Evolutionary conservation across 2,113 vertebrate species (phyloP).

Genomic region (Dipodomys stephensi): DNA sequence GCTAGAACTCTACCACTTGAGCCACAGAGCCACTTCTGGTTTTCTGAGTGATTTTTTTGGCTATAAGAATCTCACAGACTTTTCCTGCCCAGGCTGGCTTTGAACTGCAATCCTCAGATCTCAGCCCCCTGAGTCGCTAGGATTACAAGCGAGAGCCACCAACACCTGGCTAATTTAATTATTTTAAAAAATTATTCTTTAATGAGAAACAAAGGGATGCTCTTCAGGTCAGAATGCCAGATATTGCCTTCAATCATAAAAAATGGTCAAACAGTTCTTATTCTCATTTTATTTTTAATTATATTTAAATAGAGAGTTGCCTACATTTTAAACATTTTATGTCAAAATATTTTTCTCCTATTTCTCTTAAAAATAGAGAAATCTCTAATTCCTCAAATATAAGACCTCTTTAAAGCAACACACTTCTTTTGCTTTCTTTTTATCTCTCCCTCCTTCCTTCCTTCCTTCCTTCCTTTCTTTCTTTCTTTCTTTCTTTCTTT

Average conservation of each 20-base stretch:
- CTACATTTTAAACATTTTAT: background rate
- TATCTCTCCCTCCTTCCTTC: too few relatives aligned
- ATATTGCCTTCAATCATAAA: background rate
- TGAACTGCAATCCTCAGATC: too few relatives aligned
- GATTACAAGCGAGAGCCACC: too few relatives aligned
- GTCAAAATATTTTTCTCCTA: background rate
- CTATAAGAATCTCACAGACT: too few relatives aligned
- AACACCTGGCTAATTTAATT: too few relatives aligned
- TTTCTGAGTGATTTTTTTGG: too few relatives aligned
- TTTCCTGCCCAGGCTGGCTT: too few relatives aligned
- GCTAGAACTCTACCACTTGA: too few relatives aligned
- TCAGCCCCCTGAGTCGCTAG: too few relatives aligned
- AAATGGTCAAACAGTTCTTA: background rate
- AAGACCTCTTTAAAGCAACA: background rate
- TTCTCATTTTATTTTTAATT: background rate
- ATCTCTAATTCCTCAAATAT: background rate
- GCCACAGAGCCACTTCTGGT: too few relatives aligned
- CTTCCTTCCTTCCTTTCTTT: too few relatives aligned
- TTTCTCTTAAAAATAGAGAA: background rate
- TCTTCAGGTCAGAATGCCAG: slow-evolving; percentile 1
- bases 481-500: too few relatives aligned
- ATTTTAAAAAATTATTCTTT: background rate
- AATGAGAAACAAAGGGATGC: background rate
- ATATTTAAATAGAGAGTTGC: background rate
- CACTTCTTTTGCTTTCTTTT: background rate